Evolutionary conservation across 2,797 vertebrate species (phyloP).

Genomic region (Channallabes apus): DNA sequence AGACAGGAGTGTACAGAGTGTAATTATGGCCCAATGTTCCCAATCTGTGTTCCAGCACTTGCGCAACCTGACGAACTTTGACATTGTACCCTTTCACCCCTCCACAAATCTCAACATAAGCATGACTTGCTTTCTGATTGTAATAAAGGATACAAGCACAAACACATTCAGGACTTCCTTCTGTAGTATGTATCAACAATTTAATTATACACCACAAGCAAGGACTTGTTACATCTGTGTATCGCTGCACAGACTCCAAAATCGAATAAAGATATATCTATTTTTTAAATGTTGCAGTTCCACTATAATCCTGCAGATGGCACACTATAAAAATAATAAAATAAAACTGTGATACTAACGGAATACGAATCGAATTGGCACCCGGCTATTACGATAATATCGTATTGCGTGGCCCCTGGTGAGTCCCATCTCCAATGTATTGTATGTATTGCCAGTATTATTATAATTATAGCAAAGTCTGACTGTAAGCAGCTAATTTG

Average conservation of each 20-base stretch:
- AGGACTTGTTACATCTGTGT: neutral
- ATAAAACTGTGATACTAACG: too few species aligned
- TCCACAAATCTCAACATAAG: conserved; percentile 11
- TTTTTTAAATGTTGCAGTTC: too few species aligned
- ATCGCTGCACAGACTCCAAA: too few species aligned
- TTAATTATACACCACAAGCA: neutral
- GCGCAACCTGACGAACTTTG: conserved; percentile 51
- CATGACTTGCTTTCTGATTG: neutral
- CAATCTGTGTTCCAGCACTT: conserved; percentile 37
- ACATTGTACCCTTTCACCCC: conserved; percentile 34
- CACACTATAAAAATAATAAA: too few species aligned
- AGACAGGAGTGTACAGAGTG: conserved; percentile 41
- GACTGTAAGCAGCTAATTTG: neutral
- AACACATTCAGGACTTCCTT: neutral
- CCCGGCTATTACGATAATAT: neutral
- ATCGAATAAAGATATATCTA: too few species aligned
- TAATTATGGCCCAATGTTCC: conserved; percentile 43
- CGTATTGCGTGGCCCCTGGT: too few species aligned
- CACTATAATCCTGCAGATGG: too few species aligned
- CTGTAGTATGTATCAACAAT: neutral
- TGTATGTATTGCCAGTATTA: neutral
- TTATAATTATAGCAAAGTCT: neutral
- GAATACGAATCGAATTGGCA: too few species aligned
- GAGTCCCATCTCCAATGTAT: too few species aligned
- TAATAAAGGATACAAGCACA: neutral